phyloP scores from a whole-genome alignment of 2,888 invertebrate species.

The Dryocosmus kuriphilus region DNA sequence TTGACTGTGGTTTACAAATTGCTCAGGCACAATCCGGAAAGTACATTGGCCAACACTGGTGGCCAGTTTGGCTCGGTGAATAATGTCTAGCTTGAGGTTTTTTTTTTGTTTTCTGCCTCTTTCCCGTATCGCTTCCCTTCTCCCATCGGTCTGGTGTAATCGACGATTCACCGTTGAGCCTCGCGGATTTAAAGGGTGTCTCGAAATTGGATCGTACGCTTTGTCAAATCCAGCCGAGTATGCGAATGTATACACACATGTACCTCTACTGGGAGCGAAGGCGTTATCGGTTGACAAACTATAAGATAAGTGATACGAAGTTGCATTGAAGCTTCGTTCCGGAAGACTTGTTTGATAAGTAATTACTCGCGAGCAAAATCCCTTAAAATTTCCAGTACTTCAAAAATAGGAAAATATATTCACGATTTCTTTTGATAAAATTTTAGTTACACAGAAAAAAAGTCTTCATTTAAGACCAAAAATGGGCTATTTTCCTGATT shows the following conservation, averaged over 20 bases:
- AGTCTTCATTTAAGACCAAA: too few species aligned
- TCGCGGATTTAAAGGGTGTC: conserved; percentile 42
- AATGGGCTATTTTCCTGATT: too few species aligned
- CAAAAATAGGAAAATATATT: not conserved
- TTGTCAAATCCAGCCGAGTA: conserved; percentile 41
- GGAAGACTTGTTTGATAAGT: conserved; percentile 24
- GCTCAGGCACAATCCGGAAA: conserved; percentile 7
- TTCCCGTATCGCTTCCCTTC: conserved; percentile 34
- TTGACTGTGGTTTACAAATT: conserved; percentile 33
- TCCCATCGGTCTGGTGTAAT: conserved; percentile 45
- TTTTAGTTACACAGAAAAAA: too few species aligned
- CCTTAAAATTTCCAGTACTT: not conserved
- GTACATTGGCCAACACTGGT: conserved; percentile 36
- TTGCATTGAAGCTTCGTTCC: conserved; percentile 3
- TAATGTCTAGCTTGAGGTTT: conserved; percentile 36
- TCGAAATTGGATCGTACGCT: conserved; percentile 44
- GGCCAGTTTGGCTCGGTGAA: conserved; percentile 39
- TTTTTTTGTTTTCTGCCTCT: conserved; percentile 20
- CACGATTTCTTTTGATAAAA: not conserved
- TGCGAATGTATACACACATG: conserved; percentile 8
- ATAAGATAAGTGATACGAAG: conserved; percentile 29
- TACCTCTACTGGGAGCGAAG: conserved; percentile 17
- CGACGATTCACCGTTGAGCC: conserved; percentile 43
- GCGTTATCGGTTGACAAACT: conserved; percentile 22
- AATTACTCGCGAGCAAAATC: not conserved